These are phyloP conservation scores for Aphelenchoides besseyi DNA, from an alignment of 1,140 invertebrate genomes.

Conservation along the genomic window DNA sequence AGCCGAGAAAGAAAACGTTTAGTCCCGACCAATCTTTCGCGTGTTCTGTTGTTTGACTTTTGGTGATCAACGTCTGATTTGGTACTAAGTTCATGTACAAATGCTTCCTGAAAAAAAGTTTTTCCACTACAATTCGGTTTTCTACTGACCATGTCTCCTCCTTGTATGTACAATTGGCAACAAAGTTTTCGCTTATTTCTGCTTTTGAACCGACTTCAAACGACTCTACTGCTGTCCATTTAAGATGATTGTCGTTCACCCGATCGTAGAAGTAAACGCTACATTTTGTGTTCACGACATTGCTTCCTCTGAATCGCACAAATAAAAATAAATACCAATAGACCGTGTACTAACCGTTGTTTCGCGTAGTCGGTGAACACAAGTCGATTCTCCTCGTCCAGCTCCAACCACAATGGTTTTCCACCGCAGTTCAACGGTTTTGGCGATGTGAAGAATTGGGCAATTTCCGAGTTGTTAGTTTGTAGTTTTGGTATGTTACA, in stretches of 20 bases:
- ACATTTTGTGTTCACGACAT: constrained; percentile 25
- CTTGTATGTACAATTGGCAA: constrained; percentile 28
- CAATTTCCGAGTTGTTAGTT: constrained; percentile 33
- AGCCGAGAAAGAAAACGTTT: constrained; percentile 82
- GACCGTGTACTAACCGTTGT: constrained; percentile 13
- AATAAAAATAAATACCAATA: constrained; percentile 14
- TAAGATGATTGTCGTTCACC: constrained; percentile 28
- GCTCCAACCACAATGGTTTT: constrained; percentile 31
- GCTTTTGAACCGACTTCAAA: constrained; percentile 27
- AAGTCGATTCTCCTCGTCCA: constrained; percentile 35
- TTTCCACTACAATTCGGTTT: not conserved
- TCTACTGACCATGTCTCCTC: constrained; percentile 20
- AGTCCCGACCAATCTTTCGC: constrained; percentile 65
- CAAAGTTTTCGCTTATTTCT: constrained; percentile 26
- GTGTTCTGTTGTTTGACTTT: not conserved
- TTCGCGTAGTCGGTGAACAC: constrained; percentile 40
- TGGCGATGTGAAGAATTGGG: constrained; percentile 31
- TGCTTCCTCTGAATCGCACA: constrained; percentile 21
- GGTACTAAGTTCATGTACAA: constrained; percentile 30
- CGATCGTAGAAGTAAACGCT: constrained; percentile 33
- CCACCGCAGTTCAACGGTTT: constrained; percentile 32
- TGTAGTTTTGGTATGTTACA: constrained; percentile 47
- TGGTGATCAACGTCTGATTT: not conserved
- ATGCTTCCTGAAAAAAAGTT: constrained; percentile 21
- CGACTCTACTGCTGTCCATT: constrained; percentile 20